Evolutionary conservation across 2,113 vertebrate genomes (phyloP).

Genomic region (Crypturellus undulatus): DNA sequence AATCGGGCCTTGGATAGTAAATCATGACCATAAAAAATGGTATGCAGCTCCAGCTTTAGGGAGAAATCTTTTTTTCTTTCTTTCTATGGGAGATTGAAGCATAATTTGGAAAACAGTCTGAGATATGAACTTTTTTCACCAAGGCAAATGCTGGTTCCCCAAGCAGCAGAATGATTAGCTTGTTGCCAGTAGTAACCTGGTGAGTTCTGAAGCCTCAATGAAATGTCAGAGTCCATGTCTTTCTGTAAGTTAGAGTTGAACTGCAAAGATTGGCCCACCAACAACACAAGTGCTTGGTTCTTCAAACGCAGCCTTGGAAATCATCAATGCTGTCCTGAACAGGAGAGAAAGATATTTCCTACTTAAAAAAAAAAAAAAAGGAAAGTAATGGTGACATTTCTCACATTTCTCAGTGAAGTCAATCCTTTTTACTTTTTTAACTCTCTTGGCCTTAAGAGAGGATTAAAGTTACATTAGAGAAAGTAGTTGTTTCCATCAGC

Average conservation of each 20-base stretch:
- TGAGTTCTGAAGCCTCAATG: background rate
- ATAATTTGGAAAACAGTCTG: background rate
- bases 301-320: background rate
- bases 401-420: background rate
- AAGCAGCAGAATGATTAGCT: background rate
- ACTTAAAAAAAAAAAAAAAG: background rate
- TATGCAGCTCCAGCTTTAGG: background rate
- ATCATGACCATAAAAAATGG: background rate
- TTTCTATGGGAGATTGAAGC: background rate
- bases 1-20: background rate
- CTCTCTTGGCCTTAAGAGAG: background rate
- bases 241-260: background rate
- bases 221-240: background rate
- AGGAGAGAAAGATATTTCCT: background rate
- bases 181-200: background rate
- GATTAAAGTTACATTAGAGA: background rate
- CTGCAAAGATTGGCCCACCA: background rate
- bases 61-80: fast-evolving
- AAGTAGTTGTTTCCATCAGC: background rate
- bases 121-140: background rate
- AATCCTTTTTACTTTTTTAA: background rate
- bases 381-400: background rate
- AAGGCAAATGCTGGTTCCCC: background rate
- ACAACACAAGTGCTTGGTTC: background rate
- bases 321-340: background rate